phyloP scores from a whole-genome alignment of 2,113 vertebrate genomes.

The Rhabdomys dilectus region DNA sequence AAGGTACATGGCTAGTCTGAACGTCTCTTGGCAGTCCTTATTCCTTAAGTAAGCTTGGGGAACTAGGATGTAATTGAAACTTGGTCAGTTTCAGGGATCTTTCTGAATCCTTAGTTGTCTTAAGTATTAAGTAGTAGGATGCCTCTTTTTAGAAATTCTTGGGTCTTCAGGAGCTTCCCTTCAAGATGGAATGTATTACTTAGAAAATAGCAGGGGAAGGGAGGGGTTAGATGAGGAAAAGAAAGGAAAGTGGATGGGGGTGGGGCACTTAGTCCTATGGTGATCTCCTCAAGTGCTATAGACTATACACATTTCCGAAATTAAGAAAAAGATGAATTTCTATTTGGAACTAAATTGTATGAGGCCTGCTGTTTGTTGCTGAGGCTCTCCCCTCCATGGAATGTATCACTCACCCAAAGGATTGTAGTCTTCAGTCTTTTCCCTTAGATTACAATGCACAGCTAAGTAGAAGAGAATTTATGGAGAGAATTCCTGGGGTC shows the following conservation, averaged over 20 bases:
- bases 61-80: neutral
- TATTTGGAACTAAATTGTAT: neutral
- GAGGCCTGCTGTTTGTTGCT: neutral
- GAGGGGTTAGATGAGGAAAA: neutral
- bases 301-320: neutral
- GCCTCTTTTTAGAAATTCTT: neutral
- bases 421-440: neutral
- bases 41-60: neutral
- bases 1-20: neutral
- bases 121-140: neutral
- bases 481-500: neutral
- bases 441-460: conserved; percentile 14
- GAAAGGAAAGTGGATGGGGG: neutral
- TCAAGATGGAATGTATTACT: neutral
- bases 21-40: neutral
- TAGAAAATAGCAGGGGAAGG: neutral
- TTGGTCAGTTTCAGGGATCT: neutral
- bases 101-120: neutral
- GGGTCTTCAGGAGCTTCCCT: neutral
- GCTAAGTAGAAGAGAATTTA: neutral
- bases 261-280: neutral
- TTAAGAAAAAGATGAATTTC: neutral
- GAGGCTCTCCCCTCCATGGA: neutral
- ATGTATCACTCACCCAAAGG: neutral
- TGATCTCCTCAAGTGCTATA: neutral